A percentile compares a stretch with the other conserved stretches of the same genome.
Evolutionary conservation across 2,888 invertebrate genomes (phyloP).

Genomic region (Limnephilus auricula): DNA sequence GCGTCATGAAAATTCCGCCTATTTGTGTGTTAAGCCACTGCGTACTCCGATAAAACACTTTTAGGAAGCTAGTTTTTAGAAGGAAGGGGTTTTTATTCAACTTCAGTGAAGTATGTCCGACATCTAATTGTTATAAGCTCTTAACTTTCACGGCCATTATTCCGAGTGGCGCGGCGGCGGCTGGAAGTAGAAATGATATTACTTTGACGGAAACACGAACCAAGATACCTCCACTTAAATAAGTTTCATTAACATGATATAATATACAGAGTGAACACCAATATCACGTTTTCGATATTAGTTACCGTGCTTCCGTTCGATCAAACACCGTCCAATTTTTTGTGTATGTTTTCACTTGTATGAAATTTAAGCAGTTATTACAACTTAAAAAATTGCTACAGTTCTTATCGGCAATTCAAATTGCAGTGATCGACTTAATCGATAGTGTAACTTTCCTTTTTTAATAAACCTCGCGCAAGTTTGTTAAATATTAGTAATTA

Average conservation of each 20-base stretch:
- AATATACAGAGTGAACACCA: neutral
- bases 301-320: slow-evolving; percentile 30
- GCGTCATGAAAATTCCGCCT: neutral
- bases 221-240: neutral
- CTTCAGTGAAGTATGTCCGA: slow-evolving; percentile 45
- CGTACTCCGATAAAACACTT: slow-evolving; percentile 22
- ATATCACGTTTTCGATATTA: neutral
- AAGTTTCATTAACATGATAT: slow-evolving; percentile 37
- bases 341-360: slow-evolving; percentile 28
- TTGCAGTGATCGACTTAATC: neutral
- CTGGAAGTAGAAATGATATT: slow-evolving; percentile 13
- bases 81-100: slow-evolving; percentile 32
- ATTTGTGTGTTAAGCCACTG: neutral
- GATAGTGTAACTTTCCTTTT: neutral
- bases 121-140: slow-evolving; percentile 51
- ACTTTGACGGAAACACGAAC: slow-evolving; percentile 29
- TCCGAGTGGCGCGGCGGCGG: neutral
- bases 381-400: neutral
- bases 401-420: neutral
- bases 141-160: slow-evolving; percentile 57
- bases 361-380: neutral
- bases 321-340: neutral
- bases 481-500: neutral
- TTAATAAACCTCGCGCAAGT: neutral
- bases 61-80: neutral